Evolutionary conservation across 2,113 vertebrate genomes (phyloP).

Genomic region (Cynoglossus semilaevis): DNA sequence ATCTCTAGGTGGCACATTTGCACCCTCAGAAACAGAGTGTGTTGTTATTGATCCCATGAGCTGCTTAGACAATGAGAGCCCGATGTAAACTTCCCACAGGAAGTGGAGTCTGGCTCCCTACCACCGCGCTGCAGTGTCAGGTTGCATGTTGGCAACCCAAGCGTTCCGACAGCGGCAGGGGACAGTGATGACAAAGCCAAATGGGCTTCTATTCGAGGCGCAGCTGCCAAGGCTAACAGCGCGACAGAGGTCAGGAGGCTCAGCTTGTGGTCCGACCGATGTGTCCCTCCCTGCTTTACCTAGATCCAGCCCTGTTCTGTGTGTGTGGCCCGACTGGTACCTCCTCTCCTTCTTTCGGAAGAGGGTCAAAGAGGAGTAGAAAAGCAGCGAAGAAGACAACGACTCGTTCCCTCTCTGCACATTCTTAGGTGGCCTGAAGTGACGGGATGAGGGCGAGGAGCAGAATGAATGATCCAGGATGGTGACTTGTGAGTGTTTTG

Average conservation of each 20-base stretch:
- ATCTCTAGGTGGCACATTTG: slow-evolving; percentile 62
- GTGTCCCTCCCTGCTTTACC: slow-evolving; percentile 24
- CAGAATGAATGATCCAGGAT: background rate
- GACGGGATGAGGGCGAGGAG: slow-evolving; percentile 10
- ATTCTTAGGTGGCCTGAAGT: slow-evolving; percentile 18
- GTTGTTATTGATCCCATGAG: slow-evolving; percentile 10
- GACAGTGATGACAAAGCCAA: slow-evolving; percentile 65
- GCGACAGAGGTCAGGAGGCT: slow-evolving; percentile 57
- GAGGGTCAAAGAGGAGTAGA: slow-evolving; percentile 40
- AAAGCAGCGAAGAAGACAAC: background rate
- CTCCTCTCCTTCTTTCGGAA: slow-evolving; percentile 69
- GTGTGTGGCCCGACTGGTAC: slow-evolving; percentile 73
- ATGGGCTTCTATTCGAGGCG: slow-evolving; percentile 53
- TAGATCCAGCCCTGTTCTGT: slow-evolving; percentile 46
- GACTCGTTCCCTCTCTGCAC: slow-evolving; percentile 6
- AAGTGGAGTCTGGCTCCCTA: slow-evolving; percentile 41
- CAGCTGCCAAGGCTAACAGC: slow-evolving; percentile 60
- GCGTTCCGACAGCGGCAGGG: slow-evolving; percentile 62
- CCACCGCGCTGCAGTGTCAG: slow-evolving; percentile 44
- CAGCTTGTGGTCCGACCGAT: slow-evolving; percentile 37
- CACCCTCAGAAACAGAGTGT: slow-evolving; percentile 13
- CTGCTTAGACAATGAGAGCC: slow-evolving; percentile 36
- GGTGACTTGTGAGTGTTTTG: background rate
- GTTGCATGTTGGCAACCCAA: slow-evolving; percentile 47
- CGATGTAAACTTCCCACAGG: slow-evolving; percentile 44